Conservation (phyloP, 2,113 vertebrate genomes). For the Semicossyphus pulcher region DNA sequence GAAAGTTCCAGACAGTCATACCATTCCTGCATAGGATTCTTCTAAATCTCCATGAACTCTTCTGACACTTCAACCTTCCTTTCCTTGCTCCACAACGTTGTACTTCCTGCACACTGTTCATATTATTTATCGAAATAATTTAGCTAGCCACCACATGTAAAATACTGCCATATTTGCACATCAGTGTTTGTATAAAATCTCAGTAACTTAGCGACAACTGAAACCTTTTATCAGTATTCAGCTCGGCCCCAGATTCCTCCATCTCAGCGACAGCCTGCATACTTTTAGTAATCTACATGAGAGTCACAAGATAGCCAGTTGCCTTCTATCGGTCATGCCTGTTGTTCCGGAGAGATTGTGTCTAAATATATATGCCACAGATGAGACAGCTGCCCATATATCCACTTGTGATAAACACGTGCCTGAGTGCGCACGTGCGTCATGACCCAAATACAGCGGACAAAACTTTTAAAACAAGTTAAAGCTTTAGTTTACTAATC, state of each 20-base stretch:
- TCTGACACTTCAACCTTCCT: no score
- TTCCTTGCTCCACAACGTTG: neutral
- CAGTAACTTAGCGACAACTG: conserved; percentile 8
- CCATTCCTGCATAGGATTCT: no score
- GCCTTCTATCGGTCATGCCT: conserved; percentile 67
- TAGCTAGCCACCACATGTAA: neutral
- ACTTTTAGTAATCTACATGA: conserved; percentile 60
- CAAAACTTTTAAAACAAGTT: conserved; percentile 12
- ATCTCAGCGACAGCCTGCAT: conserved; percentile 42
- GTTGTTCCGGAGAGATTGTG: conserved; percentile 77
- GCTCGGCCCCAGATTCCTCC: conserved; percentile 19
- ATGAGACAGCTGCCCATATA: conserved; percentile 75
- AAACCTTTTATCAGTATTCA: neutral
- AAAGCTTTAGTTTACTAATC: neutral
- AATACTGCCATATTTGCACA: neutral
- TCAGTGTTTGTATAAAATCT: neutral
- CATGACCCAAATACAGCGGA: conserved; percentile 39
- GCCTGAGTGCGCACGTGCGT: conserved; percentile 57
- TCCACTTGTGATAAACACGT: conserved; percentile 62
- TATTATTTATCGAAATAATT: neutral
- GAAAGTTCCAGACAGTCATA: no score
- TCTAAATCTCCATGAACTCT: no score
- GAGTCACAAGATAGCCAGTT: conserved; percentile 78
- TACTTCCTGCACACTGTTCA: neutral
- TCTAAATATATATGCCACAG: conserved; percentile 78